Base-by-base conservation (phyloP, 2,888 invertebrate genomes). In the Trichopria drosophilae region DNA sequence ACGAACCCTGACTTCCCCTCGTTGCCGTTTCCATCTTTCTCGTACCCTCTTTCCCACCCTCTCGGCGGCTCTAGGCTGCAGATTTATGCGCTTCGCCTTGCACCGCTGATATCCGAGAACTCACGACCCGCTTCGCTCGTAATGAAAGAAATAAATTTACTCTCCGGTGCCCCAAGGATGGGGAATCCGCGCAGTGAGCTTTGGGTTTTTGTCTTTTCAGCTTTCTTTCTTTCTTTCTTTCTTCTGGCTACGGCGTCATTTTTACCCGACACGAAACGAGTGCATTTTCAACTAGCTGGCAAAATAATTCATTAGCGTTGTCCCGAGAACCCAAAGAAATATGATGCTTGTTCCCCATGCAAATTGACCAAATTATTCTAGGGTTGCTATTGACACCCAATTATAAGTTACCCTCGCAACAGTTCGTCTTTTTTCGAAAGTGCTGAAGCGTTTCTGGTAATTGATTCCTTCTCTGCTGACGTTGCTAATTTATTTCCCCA, bases 91-190 rank as follows among this genome's bases (percentile, higher is more conserved):
- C 62, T 66, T 69, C 68, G 71, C 67, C 71, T 73, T 64, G 71
- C 68, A 67, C 65, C 64, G 68, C 68, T 72, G 75, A 74, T 73
- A 75, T 71, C 72, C 71, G 67, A 72, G 73, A 73, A 72, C 73
- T 72, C 71, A 70, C 70, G 68, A 71, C 66, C 69, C 66, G 70
- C 65, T 72, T 64, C 64, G 67, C 70, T 67, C 69, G 73, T 75
- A 75, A 74, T 75, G 75, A 73, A 74, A 75, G 75, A 74, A 75
- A 75, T 75, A 74, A 74, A 75, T 75, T 73, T 67, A 69, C 69
- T 65, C 60, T 20, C 51, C 23, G 57, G 47, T 59, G 58, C 61
- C 63, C 60, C 59, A 51, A 62, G 65, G 67, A 68, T 64, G 51
- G 42, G 47, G 43, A 54, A 54, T 46, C 37, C 42, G 49, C 19